Evolutionary conservation across 1,140 invertebrate genomes (phyloP).

Genomic region (Drosophila melanica): DNA sequence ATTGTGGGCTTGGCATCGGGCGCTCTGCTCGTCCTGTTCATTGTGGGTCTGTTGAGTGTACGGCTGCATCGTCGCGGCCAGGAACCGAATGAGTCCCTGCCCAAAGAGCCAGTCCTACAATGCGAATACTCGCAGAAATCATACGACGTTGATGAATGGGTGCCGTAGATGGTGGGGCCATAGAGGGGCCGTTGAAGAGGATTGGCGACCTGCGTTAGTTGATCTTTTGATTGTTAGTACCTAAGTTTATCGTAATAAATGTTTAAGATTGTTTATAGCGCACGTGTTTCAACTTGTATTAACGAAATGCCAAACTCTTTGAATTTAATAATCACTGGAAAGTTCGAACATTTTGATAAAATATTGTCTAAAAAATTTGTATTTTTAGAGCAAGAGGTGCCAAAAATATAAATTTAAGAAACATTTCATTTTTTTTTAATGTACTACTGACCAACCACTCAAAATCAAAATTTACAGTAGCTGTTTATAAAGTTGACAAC

Average conservation of each 20-base stretch:
- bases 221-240: slow-evolving; percentile 51
- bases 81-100: neutral
- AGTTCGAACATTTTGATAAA: no score
- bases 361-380: no score
- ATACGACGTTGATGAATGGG: slow-evolving; percentile 65
- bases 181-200: neutral
- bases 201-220: slow-evolving; percentile 54
- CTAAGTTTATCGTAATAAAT: slow-evolving; percentile 49
- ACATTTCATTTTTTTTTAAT: no score
- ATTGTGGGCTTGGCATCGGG: slow-evolving; percentile 62
- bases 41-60: slow-evolving; percentile 43
- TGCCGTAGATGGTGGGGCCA: slow-evolving; percentile 39
- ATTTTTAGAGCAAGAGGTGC: no score
- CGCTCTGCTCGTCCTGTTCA: slow-evolving; percentile 41
- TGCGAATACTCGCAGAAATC: slow-evolving; percentile 65
- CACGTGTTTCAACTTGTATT: no score
- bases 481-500: no score
- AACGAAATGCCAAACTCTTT: no score
- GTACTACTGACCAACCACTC: no score
- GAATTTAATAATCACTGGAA: no score
- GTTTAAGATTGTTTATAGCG: slow-evolving; percentile 22
- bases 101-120: slow-evolving; percentile 49
- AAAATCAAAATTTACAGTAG: no score
- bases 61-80: slow-evolving; percentile 17
- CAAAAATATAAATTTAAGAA: no score